Percentiles rank a stretch among this genome's conserved stretches.
These are phyloP conservation scores for Phengaris arion DNA, from an alignment of 2,888 invertebrate species.

Conservation along the genomic window DNA sequence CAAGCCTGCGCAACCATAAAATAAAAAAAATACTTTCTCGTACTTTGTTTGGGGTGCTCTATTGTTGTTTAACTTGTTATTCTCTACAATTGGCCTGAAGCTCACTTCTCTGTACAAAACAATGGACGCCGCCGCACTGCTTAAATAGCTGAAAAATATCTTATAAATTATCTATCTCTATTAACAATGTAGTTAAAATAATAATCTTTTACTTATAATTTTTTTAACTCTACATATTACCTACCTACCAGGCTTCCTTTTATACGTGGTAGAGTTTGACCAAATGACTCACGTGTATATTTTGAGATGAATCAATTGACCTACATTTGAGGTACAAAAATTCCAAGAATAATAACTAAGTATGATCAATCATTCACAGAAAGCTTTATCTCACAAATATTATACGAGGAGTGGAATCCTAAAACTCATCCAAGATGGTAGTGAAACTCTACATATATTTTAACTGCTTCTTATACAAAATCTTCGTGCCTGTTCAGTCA, in stretches of 20 bases:
- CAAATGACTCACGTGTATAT: conserved; percentile 43
- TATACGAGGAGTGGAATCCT: not conserved
- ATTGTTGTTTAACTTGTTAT: not conserved
- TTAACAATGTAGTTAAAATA: too few relatives aligned
- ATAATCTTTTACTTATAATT: too few relatives aligned
- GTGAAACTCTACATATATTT: not conserved
- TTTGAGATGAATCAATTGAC: conserved; percentile 44
- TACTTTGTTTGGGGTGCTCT: not conserved
- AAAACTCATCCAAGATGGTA: not conserved
- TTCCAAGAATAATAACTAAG: conserved; percentile 12
- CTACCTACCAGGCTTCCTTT: not conserved
- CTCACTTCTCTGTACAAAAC: not conserved
- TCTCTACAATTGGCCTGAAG: not conserved
- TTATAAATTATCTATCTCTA: too few relatives aligned
- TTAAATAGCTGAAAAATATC: not conserved
- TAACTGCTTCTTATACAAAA: not conserved
- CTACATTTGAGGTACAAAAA: conserved; percentile 40
- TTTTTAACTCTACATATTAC: not conserved
- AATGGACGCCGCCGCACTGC: not conserved
- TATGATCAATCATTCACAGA: not conserved
- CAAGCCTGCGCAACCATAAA: conserved; percentile 18
- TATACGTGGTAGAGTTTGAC: conserved; percentile 1
- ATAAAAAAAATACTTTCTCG: conserved; percentile 15
- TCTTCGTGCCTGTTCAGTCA: not conserved
- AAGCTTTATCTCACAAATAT: conserved; percentile 4